Conservation (phyloP, 1,140 invertebrate genomes). For the Monochamus saltuarius region DNA sequence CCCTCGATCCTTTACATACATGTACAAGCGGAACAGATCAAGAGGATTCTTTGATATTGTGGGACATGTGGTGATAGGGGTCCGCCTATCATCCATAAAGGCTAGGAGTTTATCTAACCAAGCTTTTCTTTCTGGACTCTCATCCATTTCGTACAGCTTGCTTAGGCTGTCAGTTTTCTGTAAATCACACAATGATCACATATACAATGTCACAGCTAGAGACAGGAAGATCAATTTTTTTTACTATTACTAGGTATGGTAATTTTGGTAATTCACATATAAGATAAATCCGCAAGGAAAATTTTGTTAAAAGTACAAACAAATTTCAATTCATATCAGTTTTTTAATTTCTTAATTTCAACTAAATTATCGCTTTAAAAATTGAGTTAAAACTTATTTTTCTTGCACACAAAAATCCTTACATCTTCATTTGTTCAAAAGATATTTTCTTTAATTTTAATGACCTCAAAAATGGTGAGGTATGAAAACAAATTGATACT, state of each 20-base stretch:
- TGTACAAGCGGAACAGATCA: conserved; percentile 94
- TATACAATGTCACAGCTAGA: not conserved
- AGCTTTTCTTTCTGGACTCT: conserved; percentile 83
- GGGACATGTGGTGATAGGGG: conserved; percentile 91
- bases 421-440: too few species aligned
- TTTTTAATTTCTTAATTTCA: too few species aligned
- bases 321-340: too few species aligned
- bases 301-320: too few species aligned
- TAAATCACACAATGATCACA: conserved; percentile 34
- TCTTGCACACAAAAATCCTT: too few species aligned
- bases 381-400: too few species aligned
- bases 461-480: too few species aligned
- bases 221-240: not conserved
- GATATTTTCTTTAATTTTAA: too few species aligned
- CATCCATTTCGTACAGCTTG: conserved; percentile 96
- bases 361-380: too few species aligned
- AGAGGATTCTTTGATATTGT: conserved; percentile 97
- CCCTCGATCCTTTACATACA: conserved; percentile 91
- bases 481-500: too few species aligned
- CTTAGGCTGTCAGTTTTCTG: conserved; percentile 88
- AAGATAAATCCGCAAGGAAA: too few species aligned
- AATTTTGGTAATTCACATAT: conserved; percentile 6
- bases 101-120: conserved; percentile 91
- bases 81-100: conserved; percentile 91
- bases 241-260: not conserved